Evolutionary conservation across 2,113 vertebrate genomes (phyloP).

Genomic region (Panthera tigris): DNA sequence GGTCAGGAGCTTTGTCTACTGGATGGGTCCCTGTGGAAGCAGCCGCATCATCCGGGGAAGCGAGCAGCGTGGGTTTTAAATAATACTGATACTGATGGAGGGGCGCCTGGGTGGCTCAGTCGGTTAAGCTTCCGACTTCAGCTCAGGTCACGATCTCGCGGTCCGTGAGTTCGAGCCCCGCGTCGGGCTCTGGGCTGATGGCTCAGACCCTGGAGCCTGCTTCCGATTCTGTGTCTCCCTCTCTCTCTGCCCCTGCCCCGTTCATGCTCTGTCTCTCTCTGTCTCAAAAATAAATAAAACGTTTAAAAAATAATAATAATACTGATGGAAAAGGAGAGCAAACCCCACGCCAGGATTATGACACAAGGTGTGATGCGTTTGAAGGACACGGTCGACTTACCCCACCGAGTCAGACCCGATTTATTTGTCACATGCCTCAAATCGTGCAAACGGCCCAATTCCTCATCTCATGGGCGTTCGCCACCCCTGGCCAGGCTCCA

Average conservation of each 20-base stretch:
- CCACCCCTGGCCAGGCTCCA: neutral
- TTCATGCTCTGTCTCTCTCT: too few relatives aligned
- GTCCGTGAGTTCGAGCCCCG: too few relatives aligned
- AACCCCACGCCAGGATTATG: neutral
- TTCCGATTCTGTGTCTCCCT: too few relatives aligned
- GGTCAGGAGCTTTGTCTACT: neutral
- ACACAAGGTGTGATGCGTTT: neutral
- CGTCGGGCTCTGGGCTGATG: too few relatives aligned
- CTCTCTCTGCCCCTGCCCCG: too few relatives aligned
- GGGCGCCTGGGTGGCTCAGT: too few relatives aligned
- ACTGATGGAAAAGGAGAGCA: neutral
- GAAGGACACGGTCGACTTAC: neutral
- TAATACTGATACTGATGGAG: neutral
- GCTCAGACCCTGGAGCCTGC: too few relatives aligned
- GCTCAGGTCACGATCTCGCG: too few relatives aligned
- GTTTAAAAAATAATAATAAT: too few relatives aligned
- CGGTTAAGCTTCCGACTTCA: too few relatives aligned
- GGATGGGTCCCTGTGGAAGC: neutral
- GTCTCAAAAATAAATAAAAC: too few relatives aligned
- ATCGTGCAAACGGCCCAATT: neutral
- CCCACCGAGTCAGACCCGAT: neutral
- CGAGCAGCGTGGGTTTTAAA: neutral
- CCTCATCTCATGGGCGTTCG: neutral
- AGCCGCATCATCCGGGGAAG: neutral
- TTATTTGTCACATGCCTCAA: neutral